These are phyloP conservation scores for Pyrrhia umbra DNA, from an alignment of 2,888 invertebrate species.

Conservation along the genomic window DNA sequence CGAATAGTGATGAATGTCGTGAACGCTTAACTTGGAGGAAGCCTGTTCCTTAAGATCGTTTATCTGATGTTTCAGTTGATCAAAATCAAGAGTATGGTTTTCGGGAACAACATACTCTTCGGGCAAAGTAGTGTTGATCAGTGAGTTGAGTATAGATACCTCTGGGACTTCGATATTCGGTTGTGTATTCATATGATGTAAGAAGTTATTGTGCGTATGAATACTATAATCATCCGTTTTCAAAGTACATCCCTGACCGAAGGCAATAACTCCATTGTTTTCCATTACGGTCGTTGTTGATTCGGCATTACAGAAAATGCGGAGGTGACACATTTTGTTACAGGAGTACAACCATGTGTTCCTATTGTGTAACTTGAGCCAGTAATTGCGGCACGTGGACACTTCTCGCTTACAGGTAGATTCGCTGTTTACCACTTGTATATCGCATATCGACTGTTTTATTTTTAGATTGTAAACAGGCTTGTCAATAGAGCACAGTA, in stretches of 20 bases:
- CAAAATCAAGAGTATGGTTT: slow-evolving; percentile 1
- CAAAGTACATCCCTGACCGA: neutral
- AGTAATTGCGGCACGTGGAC: slow-evolving; percentile 2
- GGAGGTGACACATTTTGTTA: neutral
- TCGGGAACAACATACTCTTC: neutral
- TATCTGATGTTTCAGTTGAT: slow-evolving; percentile 1
- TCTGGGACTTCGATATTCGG: slow-evolving; percentile 10
- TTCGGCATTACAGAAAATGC: slow-evolving; percentile 1
- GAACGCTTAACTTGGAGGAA: slow-evolving; percentile 1
- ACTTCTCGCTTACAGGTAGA: slow-evolving; percentile 3
- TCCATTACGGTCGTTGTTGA: neutral
- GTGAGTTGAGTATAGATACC: slow-evolving; percentile 5
- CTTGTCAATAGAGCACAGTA: neutral
- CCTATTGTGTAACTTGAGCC: neutral
- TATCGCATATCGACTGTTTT: neutral
- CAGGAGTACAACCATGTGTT: neutral
- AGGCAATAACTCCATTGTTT: neutral
- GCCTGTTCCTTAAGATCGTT: slow-evolving; percentile 7
- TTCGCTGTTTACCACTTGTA: neutral
- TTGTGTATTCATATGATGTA: neutral
- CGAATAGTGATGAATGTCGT: slow-evolving; percentile 5
- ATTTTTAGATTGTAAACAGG: neutral
- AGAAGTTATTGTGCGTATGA: neutral
- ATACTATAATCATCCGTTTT: neutral
- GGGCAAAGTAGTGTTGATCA: slow-evolving; percentile 3